Evolutionary conservation across 2,888 invertebrate species (phyloP), one percentile per base, ranked within the genome.

Genomic region (Hedya salicella): DNA sequence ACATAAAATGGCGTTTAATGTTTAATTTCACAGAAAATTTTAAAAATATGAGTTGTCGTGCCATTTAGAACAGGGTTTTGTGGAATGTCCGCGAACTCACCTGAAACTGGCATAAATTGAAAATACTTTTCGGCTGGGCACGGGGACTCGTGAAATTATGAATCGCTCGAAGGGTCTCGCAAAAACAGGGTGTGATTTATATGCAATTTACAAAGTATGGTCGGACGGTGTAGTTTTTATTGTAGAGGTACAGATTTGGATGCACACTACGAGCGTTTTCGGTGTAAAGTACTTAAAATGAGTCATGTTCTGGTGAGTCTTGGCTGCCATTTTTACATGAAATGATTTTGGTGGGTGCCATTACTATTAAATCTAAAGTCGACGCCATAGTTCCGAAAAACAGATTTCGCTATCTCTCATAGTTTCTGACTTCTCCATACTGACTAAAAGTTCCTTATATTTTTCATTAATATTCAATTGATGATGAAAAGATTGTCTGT

Each of bases 61-160:
- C 59, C 59, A 59, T 65, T 65, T 52, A 25, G 52, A 52, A 30
- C 52, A 8, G 8, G 39, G 52, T 52, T 59, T 52, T 39, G 52
- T 36, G 59, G 50, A 65, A 65, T 59, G 59, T 46, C 59, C 52
- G 44, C 46, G 14, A 57, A 59, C 59, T 59, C 59, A 59, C 65
- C 65, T 65, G 65, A 59, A 65, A 65, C 44, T 65, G 65, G 65
- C 65, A 65, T 65, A 64, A 64, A 65, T 65, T 65, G 65, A 65
- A 65, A 65, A 52, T 65, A 57, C 57, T 65, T 65, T 59, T 65
- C 52, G 25, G 44, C 52, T 39, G 36, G 52, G 59, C 36, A 39
- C 36, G 14, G 46, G 44, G 52, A 14, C 59, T 40, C 52, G 52
- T 44, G 39, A 30, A 59, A 65, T 53, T 65, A 59, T 65, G 52